Percentiles rank a stretch among this genome's conserved stretches.
Evolutionary conservation across 2,797 vertebrate genomes (phyloP).

Genomic region (Poecilia picta): DNA sequence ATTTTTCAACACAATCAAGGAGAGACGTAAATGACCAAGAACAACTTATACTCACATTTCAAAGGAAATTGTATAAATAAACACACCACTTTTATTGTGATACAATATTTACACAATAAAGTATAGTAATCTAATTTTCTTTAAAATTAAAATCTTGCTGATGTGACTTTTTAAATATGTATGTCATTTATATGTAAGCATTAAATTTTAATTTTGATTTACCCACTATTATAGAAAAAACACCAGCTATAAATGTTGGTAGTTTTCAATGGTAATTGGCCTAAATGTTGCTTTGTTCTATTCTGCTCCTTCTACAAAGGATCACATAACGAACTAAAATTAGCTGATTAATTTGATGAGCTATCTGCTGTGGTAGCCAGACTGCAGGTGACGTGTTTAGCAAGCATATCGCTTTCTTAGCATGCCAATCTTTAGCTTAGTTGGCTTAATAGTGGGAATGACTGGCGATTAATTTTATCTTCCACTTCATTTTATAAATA

Average conservation of each 20-base stretch:
- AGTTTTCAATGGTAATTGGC: neutral
- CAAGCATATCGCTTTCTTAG: too few relatives aligned
- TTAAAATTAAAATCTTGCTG: neutral
- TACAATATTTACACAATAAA: neutral
- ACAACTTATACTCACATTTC: neutral
- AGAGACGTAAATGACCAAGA: neutral
- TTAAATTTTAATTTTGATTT: neutral
- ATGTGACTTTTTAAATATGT: neutral
- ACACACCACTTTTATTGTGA: neutral
- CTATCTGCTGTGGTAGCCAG: too few relatives aligned
- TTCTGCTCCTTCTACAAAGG: too few relatives aligned
- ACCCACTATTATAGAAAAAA: neutral
- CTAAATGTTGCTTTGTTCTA: neutral
- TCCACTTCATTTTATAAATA: too few relatives aligned
- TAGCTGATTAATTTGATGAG: too few relatives aligned
- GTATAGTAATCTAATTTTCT: neutral
- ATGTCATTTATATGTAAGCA: neutral
- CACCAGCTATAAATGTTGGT: neutral
- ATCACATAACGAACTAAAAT: too few relatives aligned
- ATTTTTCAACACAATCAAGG: neutral
- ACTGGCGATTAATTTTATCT: too few relatives aligned
- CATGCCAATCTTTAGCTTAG: too few relatives aligned
- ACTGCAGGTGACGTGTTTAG: too few relatives aligned
- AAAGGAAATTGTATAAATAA: neutral
- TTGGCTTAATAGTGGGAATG: too few relatives aligned